Percentiles rank a stretch among this genome's conserved stretches.
Conservation (phyloP, 2,113 vertebrate species). For the Chascanopsetta lugubris region DNA sequence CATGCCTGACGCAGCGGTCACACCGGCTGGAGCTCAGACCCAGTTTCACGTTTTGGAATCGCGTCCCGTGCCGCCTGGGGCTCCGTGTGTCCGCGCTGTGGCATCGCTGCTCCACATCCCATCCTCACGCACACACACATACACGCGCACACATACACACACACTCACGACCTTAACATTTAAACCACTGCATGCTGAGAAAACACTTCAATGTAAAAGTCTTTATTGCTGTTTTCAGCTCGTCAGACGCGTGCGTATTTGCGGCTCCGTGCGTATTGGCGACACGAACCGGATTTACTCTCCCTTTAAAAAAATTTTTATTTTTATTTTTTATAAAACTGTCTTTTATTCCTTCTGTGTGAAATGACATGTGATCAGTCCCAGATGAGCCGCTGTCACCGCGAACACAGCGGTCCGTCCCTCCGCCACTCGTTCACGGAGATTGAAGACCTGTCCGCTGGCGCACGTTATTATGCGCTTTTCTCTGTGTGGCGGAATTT, state of each 20-base stretch:
- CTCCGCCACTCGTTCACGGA: slow-evolving; percentile 29
- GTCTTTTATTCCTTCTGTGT: background rate
- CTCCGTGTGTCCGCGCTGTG: slow-evolving; percentile 28
- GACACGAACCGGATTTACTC: slow-evolving; percentile 1
- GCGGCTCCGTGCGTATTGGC: slow-evolving; percentile 51
- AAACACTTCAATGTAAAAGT: background rate
- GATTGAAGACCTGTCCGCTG: slow-evolving; percentile 44
- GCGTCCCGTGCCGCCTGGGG: slow-evolving; percentile 31
- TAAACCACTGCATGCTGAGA: background rate
- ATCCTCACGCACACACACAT: too few relatives aligned
- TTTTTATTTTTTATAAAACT: too few relatives aligned
- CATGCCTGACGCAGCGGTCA: slow-evolving; percentile 20
- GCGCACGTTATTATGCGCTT: slow-evolving; percentile 30
- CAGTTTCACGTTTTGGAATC: slow-evolving; percentile 51
- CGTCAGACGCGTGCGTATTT: slow-evolving; percentile 20
- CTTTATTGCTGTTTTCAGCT: background rate
- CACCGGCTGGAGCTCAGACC: slow-evolving; percentile 51
- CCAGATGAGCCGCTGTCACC: background rate
- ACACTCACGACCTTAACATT: background rate
- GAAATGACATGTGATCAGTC: background rate
- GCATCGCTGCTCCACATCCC: slow-evolving; percentile 29
- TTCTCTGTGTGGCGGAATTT: slow-evolving; percentile 33
- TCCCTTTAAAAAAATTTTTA: slow-evolving; percentile 34
- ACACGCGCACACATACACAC: too few relatives aligned
- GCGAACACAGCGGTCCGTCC: slow-evolving; percentile 14